phyloP scores from a whole-genome alignment of 2,888 invertebrate species.

The Sesamia inferens region DNA sequence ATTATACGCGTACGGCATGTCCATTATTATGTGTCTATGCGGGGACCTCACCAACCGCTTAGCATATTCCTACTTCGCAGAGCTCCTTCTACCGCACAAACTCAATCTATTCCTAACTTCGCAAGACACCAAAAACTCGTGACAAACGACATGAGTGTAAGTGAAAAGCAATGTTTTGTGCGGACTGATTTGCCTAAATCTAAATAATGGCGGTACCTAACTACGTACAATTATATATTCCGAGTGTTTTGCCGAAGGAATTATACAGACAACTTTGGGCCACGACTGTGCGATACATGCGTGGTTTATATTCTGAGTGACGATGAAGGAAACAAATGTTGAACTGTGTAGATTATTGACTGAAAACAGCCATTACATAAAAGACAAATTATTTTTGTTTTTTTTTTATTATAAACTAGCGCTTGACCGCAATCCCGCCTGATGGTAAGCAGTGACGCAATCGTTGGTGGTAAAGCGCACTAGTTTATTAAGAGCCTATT shows the following conservation, averaged over 20 bases:
- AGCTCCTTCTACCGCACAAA: conserved; percentile 10
- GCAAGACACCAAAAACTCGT: conserved; percentile 79
- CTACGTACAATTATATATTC: conserved; percentile 81
- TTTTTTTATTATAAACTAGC: too few species aligned
- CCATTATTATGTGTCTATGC: too few species aligned
- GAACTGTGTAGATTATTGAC: background rate
- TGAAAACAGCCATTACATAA: too few species aligned
- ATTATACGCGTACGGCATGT: too few species aligned
- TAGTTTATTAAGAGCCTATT: too few species aligned
- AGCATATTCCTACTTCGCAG: conserved; percentile 21
- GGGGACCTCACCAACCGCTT: background rate
- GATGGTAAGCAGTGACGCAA: too few species aligned
- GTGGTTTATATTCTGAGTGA: conserved; percentile 38
- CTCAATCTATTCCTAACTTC: conserved; percentile 61
- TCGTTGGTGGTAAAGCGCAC: too few species aligned
- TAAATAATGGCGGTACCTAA: conserved; percentile 82
- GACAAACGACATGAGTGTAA: conserved; percentile 85
- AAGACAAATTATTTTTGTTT: too few species aligned
- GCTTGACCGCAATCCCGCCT: too few species aligned
- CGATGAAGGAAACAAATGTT: background rate
- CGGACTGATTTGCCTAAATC: conserved; percentile 86
- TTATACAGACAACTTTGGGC: conserved; percentile 73
- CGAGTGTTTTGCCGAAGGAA: conserved; percentile 79
- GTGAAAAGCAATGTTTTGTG: conserved; percentile 87
- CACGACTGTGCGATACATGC: conserved; percentile 50